Percentiles rank a stretch among this genome's conserved stretches.
Evolutionary conservation across 2,113 vertebrate species (phyloP).

Genomic region (Buteo buteo): DNA sequence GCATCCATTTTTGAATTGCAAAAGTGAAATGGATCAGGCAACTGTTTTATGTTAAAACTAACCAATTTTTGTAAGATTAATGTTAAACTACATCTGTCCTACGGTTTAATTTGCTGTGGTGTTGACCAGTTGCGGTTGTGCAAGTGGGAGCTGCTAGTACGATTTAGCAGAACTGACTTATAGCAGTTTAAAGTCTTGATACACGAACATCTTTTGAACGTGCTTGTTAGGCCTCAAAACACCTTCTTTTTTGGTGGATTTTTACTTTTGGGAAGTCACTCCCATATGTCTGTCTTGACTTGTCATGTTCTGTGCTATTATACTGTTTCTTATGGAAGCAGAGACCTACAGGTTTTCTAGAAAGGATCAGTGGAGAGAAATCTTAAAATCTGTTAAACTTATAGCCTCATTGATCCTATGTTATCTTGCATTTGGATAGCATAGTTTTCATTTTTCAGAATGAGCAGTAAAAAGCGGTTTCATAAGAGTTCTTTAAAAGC

Average conservation of each 20-base stretch:
- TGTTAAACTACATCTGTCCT: neutral
- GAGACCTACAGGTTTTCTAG: neutral
- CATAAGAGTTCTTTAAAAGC: constrained; percentile 1
- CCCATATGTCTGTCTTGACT: neutral
- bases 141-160: neutral
- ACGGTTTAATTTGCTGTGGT: neutral
- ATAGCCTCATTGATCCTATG: neutral
- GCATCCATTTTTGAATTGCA: neutral
- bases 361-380: neutral
- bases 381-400: neutral
- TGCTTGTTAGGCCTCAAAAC: neutral
- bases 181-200: neutral
- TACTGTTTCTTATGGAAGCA: neutral
- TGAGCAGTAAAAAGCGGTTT: constrained; percentile 8
- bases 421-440: neutral
- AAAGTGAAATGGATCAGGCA: neutral
- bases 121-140: neutral
- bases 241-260: neutral
- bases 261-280: neutral
- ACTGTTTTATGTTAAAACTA: neutral
- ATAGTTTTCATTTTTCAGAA: neutral
- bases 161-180: neutral
- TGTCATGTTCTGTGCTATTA: neutral
- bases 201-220: neutral
- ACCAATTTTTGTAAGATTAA: neutral